A percentile compares a stretch with the other conserved stretches of the same genome.
phyloP scores from a whole-genome alignment of 2,113 vertebrate species.

The Varanus salvator region DNA sequence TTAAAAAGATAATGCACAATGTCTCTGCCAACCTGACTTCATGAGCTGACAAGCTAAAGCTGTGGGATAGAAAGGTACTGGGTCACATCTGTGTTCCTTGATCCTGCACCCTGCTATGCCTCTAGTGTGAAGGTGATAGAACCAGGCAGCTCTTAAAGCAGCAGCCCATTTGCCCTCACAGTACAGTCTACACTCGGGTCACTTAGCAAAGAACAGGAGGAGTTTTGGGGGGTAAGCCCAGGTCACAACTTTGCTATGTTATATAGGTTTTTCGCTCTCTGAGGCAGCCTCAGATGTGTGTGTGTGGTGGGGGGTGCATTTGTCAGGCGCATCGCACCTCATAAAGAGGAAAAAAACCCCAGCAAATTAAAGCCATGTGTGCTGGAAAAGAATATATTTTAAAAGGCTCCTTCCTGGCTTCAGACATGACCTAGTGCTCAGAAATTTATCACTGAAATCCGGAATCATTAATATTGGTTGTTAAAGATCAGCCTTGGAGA shows the following conservation, averaged over 20 bases:
- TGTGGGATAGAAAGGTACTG: neutral
- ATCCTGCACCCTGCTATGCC: neutral
- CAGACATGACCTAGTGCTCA: neutral
- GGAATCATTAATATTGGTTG: neutral
- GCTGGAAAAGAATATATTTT: neutral
- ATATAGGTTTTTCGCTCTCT: neutral
- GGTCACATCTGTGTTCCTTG: neutral
- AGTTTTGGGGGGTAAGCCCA: neutral
- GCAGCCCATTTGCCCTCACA: neutral
- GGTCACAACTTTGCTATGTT: neutral
- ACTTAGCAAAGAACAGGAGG: neutral
- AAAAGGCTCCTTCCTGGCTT: neutral
- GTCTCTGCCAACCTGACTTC: neutral
- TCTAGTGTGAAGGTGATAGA: neutral
- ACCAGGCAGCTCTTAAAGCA: neutral
- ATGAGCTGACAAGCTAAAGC: neutral
- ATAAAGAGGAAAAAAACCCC: neutral
- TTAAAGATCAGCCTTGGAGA: conserved; percentile 14
- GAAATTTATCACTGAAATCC: neutral
- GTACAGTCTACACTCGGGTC: neutral
- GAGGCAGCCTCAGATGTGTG: neutral
- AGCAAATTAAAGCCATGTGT: conserved; percentile 28
- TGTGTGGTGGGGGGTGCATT: no score
- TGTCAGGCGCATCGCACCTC: neutral
- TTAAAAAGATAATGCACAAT: neutral